Base-by-base conservation (phyloP, 2,113 vertebrate genomes). In the Marmota monax region DNA sequence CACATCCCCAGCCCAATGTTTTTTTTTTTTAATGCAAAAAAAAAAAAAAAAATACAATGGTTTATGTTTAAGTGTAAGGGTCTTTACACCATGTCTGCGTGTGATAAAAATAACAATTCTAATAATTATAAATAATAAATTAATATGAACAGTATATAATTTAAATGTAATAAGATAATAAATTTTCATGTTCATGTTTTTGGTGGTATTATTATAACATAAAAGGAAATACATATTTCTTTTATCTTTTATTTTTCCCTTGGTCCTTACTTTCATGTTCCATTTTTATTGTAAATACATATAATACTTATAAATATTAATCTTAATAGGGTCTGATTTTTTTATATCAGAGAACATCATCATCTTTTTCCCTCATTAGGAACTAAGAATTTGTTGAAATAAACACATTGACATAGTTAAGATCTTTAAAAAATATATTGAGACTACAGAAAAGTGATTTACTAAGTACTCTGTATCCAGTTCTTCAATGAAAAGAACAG, bases 41-140 rank as follows among this genome's bases (percentile, higher is more conserved):
- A n/a, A 18, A 45, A 45, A 45, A 45, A 18, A 45, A 45, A 9
- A 45, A 45, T 84, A 39, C 70, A 84, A 18, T 32, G 29, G n/a
- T 74, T 13, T 74, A 42, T 63, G 27, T 67, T 67, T 85, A 84
- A 84, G 56, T 22, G 20, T 58, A 58, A 58, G 6, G 56, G 20
- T 58, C 6, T 58, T 58, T 58, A 58, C 20, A 20, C 56, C 56
- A 58, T 58, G n/a, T 84, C 73, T 84, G 11, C 23, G 42, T 29
- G 70, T 83, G 79, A 88, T 76, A 48, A 94, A 65, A 94, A 88
- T 25, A 42, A 42, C 65, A 34, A 84, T 61, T 83, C 63, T 80
- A 74, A 42, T 72, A 80, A 12, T 87, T 70, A 72, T 51, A 72
- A 79, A 42, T 88, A 84, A 73, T 51, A 73, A 22, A 58, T 23